phyloP scores from a whole-genome alignment of 2,797 vertebrate genomes.

The Petrocephalus schoutedeni region DNA sequence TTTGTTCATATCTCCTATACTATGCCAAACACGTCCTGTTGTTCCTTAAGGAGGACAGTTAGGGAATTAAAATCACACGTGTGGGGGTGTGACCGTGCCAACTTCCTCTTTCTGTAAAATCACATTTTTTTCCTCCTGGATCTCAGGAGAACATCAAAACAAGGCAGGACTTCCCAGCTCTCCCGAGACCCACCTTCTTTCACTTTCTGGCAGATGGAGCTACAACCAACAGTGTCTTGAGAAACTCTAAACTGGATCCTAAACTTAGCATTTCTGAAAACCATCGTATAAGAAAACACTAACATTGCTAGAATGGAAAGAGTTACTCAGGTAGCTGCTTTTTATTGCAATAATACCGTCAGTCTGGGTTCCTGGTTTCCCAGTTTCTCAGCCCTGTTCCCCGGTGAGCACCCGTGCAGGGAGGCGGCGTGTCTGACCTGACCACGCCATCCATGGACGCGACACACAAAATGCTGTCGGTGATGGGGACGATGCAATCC shows the following conservation, averaged over 20 bases:
- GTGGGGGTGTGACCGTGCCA: not conserved
- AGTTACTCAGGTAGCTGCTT: not conserved
- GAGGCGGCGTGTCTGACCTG: slow-evolving; percentile 62
- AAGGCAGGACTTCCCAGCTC: not conserved
- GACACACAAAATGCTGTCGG: slow-evolving; percentile 78
- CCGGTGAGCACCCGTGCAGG: not conserved
- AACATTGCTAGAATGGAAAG: not conserved
- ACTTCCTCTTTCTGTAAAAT: not conserved
- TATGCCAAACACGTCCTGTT: not conserved
- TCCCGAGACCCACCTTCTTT: not conserved
- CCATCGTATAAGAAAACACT: not conserved
- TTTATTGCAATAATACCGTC: not conserved
- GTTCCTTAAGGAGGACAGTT: not conserved
- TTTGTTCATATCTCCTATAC: not conserved
- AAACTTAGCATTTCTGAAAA: not conserved
- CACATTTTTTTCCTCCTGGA: not conserved
- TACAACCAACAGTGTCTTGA: not conserved
- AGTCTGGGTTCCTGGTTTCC: not conserved
- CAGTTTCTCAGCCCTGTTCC: not conserved
- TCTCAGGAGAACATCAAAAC: not conserved
- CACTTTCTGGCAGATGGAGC: not conserved
- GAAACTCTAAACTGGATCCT: not conserved
- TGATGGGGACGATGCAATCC: slow-evolving; percentile 80
- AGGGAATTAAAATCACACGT: not conserved
- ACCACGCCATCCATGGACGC: slow-evolving; percentile 86